Evolutionary conservation across 2,888 invertebrate species (phyloP), one percentile per base, ranked within the genome.

Genomic region (Diaperis boleti): DNA sequence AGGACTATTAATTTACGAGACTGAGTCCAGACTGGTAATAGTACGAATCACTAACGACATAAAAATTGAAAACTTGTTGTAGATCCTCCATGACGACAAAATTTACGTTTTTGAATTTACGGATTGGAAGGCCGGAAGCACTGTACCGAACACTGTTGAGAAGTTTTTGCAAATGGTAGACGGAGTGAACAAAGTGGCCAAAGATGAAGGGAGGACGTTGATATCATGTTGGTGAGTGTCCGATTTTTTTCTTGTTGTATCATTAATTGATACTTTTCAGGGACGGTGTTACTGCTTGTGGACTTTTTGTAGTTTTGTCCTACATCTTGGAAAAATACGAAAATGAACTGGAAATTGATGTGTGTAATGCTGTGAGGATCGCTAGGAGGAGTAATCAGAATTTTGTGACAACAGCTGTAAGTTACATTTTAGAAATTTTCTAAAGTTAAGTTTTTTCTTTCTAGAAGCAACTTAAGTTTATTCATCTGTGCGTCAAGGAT

Each of bases 351-450:
- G 26, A 2, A 26, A 3, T 5, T 26, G 26, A 26, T 5, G 6
- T 26, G 6, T 26, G 26, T 5, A 44, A 20, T 26, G 44, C 26
- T 6, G 13, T 44, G 13, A 18, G 44, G 13, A 11, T 26, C 13
- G 22, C 44, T 6, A 22, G 44, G 26, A 44, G 44, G 26, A 44
- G 22, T 26, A n/a, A n/a, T n/a, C n/a, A n/a, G n/a, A n/a, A n/a
- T n/a, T n/a, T n/a, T n/a, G n/a, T n/a, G n/a, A n/a, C n/a, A n/a
- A n/a, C n/a, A n/a, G n/a, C n/a, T n/a, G n/a, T n/a, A n/a, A n/a
- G n/a, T n/a, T n/a, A n/a, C n/a, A n/a, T n/a, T n/a, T n/a, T n/a
- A n/a, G n/a, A n/a, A n/a, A n/a, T n/a, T n/a, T n/a, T n/a, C n/a
- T n/a, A n/a, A n/a, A n/a, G n/a, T n/a, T n/a, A n/a, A n/a, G n/a